Conservation (phyloP, 1,140 invertebrate genomes). For the Drosophila bocqueti region DNA sequence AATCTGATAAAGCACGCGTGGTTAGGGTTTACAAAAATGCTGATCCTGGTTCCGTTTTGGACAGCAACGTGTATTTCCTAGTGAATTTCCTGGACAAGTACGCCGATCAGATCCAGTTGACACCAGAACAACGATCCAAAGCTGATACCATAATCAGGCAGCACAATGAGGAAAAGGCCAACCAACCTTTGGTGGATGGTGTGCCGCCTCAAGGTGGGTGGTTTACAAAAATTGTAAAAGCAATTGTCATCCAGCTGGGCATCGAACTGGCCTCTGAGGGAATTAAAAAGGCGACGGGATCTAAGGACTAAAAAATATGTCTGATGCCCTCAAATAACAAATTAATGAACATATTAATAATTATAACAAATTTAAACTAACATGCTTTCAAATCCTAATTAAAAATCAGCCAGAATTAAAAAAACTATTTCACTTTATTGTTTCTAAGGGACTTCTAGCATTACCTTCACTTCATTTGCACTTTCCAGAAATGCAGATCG, state of each 20-base stretch:
- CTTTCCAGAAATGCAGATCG: slow-evolving; percentile 88
- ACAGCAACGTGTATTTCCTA: neutral
- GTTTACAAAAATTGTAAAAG: too few relatives aligned
- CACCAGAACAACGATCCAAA: neutral
- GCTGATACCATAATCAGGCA: neutral
- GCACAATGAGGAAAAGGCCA: neutral
- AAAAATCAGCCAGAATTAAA: neutral
- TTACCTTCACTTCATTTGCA: slow-evolving; percentile 86
- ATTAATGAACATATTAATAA: too few relatives aligned
- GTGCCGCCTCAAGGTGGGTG: neutral
- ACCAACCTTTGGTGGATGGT: neutral
- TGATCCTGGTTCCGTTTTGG: neutral
- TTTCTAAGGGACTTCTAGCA: slow-evolving; percentile 2
- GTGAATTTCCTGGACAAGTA: neutral
- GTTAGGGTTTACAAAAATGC: neutral
- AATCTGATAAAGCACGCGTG: neutral
- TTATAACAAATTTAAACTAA: too few relatives aligned
- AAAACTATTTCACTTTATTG: slow-evolving; percentile 6
- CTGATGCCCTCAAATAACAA: too few relatives aligned
- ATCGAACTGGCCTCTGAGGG: too few relatives aligned
- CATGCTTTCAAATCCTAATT: too few relatives aligned
- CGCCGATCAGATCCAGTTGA: neutral
- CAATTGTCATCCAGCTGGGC: too few relatives aligned
- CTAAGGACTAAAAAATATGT: too few relatives aligned
- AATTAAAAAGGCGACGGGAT: too few relatives aligned